These are phyloP conservation scores for Sparidentex hasta DNA, from an alignment of 2,797 vertebrate species.

Conservation along the genomic window DNA sequence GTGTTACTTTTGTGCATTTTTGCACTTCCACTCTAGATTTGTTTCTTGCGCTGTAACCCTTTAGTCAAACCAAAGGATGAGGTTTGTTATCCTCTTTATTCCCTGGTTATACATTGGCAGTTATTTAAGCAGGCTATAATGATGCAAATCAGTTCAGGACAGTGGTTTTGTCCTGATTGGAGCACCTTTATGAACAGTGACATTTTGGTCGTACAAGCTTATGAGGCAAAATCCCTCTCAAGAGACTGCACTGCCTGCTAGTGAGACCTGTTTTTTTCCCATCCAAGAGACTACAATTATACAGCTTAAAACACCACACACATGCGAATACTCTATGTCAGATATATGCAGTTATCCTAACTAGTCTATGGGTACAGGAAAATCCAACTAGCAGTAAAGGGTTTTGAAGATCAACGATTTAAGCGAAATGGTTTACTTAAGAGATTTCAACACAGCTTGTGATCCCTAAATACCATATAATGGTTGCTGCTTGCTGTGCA, in stretches of 20 bases:
- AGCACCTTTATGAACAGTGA: not conserved
- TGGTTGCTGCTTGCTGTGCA: constrained; percentile 11
- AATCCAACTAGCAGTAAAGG: constrained; percentile 6
- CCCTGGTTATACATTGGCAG: constrained; percentile 1
- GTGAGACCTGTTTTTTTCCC: not conserved
- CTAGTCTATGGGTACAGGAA: not conserved
- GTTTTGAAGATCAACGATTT: constrained; percentile 7
- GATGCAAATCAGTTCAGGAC: not conserved
- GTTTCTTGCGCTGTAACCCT: constrained; percentile 28
- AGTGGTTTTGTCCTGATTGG: not conserved
- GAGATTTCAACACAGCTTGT: constrained; percentile 21
- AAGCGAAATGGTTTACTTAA: constrained; percentile 9
- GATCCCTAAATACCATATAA: constrained; percentile 17
- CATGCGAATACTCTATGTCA: not conserved
- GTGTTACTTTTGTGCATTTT: constrained; percentile 16
- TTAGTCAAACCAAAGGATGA: constrained; percentile 21
- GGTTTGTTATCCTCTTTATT: constrained; percentile 27
- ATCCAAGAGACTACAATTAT: not conserved
- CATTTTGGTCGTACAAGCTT: not conserved
- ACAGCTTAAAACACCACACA: not conserved
- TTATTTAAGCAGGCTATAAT: constrained; percentile 5
- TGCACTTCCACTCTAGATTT: constrained; percentile 42
- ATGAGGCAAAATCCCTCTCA: not conserved
- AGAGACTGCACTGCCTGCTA: not conserved
- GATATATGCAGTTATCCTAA: no score